These are phyloP conservation scores for Pocillopora meandrina DNA, from an alignment of 92 coral and sea anemone genomes.

Conservation along the genomic window DNA sequence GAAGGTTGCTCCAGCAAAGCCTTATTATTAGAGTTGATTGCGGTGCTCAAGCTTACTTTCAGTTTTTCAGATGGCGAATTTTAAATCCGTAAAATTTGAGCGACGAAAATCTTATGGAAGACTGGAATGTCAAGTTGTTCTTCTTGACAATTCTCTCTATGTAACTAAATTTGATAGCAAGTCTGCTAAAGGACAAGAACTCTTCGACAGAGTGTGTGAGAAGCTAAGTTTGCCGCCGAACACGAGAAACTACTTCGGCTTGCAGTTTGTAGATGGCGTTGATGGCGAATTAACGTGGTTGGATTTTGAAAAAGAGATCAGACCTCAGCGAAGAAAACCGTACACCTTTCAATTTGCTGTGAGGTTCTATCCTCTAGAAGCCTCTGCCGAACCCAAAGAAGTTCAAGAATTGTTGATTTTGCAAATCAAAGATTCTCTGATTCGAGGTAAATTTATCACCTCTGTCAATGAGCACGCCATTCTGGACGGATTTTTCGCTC, in stretches of 20 bases:
- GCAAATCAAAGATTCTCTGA: slow-evolving; percentile 88
- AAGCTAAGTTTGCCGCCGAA: slow-evolving; percentile 55
- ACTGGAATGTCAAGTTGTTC: slow-evolving; percentile 79
- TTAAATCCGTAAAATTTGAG: slow-evolving; percentile 42
- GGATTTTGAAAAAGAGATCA: slow-evolving; percentile 58
- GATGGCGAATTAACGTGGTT: slow-evolving; percentile 97
- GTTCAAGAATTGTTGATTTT: slow-evolving; percentile 69
- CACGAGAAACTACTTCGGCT: slow-evolving; percentile 72
- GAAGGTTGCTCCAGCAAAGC: neutral
- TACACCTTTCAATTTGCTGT: slow-evolving; percentile 92
- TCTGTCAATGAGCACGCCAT: slow-evolving; percentile 76
- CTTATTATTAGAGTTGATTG: neutral
- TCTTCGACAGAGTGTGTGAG: slow-evolving; percentile 65
- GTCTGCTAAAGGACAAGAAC: slow-evolving; percentile 76
- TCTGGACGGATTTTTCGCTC: slow-evolving; percentile 88
- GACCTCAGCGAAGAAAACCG: slow-evolving; percentile 82
- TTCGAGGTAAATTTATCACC: slow-evolving; percentile 77
- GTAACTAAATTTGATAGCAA: slow-evolving; percentile 67
- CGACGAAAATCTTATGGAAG: slow-evolving; percentile 33
- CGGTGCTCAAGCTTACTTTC: neutral
- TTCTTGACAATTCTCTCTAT: slow-evolving; percentile 73
- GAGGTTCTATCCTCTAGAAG: slow-evolving; percentile 73
- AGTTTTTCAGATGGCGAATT: slow-evolving; percentile 6
- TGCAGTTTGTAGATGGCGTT: slow-evolving; percentile 79
- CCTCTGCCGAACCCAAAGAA: slow-evolving; percentile 48